Evolutionary conservation across 2,113 vertebrate genomes (phyloP), one percentile per base, ranked within the genome.

Genomic region (Blennius ocellaris): DNA sequence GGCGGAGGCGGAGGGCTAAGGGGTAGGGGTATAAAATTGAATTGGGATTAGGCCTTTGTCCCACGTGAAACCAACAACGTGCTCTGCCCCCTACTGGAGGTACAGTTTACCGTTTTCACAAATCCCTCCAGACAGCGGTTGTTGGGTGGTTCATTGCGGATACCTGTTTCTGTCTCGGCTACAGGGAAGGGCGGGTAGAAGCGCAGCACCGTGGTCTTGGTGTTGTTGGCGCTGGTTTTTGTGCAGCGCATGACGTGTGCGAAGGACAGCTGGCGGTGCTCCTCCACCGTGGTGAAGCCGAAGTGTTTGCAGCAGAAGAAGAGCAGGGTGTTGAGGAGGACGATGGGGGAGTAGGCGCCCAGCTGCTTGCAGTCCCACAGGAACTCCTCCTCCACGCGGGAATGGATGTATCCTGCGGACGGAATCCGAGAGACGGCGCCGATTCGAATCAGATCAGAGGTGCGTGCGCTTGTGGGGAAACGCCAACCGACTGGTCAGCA

Each of bases 231-330:
- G 60, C 95, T 90, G 54, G 95, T 95, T 49, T 95, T 93, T 52
- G 96, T 96, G 87, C 96, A 96, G 64, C 97, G 95, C 96, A 97
- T 97, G 52, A 99, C 95, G 0, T 96, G 95, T 48, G 96, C 96
- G 71, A 99, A 99, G 73, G 97, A 99, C 1, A 99, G 95, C 87
- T 96, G 96, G 69, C 94, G 93, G 89, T 99, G 97, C 87, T 98
- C 96, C 74, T 93, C 94, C 85, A 96, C 94, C 47, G 95, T 96
- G 89, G 95, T 96, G 70, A 98, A 94, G 88, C 95, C 95, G 78
- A 99, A 98, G 69, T 95, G 95, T 93, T 99, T 99, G 92, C 97
- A 98, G 93, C 96, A 97, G 95, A 99, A 99, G 91, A 96, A 99
- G 1, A 99, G 94, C 76, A 99, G 94, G 0, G 98, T 99, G 92